Base-by-base conservation (phyloP, 1,140 invertebrate genomes). In the Danaus melanippus region DNA sequence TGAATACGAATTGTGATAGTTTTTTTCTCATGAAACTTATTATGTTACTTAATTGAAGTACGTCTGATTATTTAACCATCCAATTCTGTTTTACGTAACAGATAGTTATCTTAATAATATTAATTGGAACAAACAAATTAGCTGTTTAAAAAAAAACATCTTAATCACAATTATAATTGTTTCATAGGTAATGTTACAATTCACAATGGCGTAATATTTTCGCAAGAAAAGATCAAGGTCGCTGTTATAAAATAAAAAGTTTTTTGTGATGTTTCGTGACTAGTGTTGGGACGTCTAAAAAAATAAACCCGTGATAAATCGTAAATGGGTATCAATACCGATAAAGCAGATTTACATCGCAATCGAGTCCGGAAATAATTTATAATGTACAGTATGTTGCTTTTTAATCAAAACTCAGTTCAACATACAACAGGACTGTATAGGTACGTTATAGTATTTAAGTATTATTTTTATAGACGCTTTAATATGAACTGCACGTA, bases 261-360 rank as follows among this genome's bases (percentile, higher is more conserved):
- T 83, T 85, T 85, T 85, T 77, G 69, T 58, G 49, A 53, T 63
- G 74, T 73, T 32, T 85, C 82, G 82, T 85, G 82, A 85, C 74
- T 66, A 76, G 79, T 78, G 71, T 75, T 66, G 58, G 56, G 62
- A 74, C 61, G 64, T 60, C 58, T 56, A 66, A 66, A 78, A 82
- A 83, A 85, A 80, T 83, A 85, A 81, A 68, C 66, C 60, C 67
- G 70, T 79, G 73, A 73, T 72, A 77, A 82, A 80, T 83, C 72
- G 75, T 72, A 83, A 85, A 83, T 83, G 71, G 73, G 60, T 66
- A 64, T 56, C 62, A 72, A 73, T 73, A 74, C 64, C 46, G 60
- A 60, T 58, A 63, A 53, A 60, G 48, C 32, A 55, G 45, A 60
- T 53, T 48, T 55, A 55, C 44, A 44, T 60, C 43, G 58, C 45